Conservation (phyloP, 2,113 vertebrate species). For the Serilophus lunatus region DNA sequence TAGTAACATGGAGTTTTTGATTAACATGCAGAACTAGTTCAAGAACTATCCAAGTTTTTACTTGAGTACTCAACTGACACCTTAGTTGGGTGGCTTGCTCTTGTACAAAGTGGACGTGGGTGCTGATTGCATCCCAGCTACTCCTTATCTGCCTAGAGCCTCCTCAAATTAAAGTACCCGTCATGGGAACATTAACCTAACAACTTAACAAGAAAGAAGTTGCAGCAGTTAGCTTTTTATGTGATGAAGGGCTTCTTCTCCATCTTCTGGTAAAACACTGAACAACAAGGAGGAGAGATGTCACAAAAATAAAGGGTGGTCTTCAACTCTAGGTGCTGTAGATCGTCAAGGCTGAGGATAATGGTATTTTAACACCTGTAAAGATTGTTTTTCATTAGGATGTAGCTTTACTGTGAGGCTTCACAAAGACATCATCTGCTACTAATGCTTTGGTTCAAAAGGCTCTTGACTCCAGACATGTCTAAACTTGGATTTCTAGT, state of each 20-base stretch:
- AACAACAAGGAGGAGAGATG: not conserved
- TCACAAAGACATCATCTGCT: not conserved
- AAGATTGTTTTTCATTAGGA: not conserved
- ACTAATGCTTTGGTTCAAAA: not conserved
- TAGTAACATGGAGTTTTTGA: not conserved
- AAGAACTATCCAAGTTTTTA: not conserved
- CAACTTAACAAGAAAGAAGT: not conserved
- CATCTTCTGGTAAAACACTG: constrained; percentile 5
- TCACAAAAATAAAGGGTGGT: not conserved
- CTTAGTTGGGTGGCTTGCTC: not conserved
- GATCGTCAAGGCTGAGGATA: not conserved
- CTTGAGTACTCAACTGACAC: not conserved
- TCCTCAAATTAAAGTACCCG: not conserved
- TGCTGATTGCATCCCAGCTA: not conserved
- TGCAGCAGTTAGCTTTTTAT: not conserved
- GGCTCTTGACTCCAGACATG: not conserved
- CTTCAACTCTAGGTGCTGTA: not conserved
- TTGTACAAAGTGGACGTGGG: not conserved
- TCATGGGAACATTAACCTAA: not conserved
- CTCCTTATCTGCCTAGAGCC: not conserved
- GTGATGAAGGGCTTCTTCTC: constrained; percentile 1
- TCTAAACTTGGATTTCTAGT: not conserved
- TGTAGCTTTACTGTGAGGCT: not conserved
- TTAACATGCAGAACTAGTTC: not conserved
- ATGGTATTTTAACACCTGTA: not conserved